These are phyloP conservation scores for Chlorospingus semifuscus DNA, from an alignment of 2,797 vertebrate genomes.

Conservation along the genomic window DNA sequence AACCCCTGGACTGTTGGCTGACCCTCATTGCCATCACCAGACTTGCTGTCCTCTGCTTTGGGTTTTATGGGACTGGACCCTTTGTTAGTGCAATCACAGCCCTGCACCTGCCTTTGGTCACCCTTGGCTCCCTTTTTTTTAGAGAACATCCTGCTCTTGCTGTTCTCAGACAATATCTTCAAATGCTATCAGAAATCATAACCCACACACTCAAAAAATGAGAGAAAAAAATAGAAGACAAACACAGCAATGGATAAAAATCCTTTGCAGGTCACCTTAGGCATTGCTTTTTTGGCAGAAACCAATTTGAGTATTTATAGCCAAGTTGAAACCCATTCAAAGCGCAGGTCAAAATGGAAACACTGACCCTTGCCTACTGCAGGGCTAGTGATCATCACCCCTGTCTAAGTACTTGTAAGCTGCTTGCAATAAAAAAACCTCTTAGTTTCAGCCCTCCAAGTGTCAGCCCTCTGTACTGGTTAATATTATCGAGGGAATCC, in stretches of 20 bases:
- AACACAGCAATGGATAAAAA: background rate
- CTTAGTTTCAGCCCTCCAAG: constrained; percentile 56
- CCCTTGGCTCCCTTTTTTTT: background rate
- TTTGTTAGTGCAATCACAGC: background rate
- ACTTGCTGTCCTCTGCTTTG: background rate
- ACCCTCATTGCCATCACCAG: background rate
- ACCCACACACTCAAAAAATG: background rate
- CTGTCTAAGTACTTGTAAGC: constrained; percentile 47
- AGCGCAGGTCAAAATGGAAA: constrained; percentile 34
- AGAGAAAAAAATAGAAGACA: background rate
- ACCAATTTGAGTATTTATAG: constrained; percentile 35
- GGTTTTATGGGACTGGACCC: background rate
- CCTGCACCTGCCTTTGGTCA: background rate
- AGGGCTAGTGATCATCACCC: background rate
- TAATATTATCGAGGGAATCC: constrained; percentile 76
- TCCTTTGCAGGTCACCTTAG: constrained; percentile 23
- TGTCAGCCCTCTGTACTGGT: constrained; percentile 68
- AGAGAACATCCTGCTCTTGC: background rate
- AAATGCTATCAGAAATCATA: background rate
- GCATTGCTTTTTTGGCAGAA: constrained; percentile 24
- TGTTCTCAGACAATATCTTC: background rate
- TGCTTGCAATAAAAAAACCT: constrained; percentile 62
- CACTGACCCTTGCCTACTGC: background rate
- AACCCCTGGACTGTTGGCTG: background rate
- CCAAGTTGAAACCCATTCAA: constrained; percentile 29